Evolutionary conservation across 2,888 invertebrate species (phyloP), one percentile per base, ranked within the genome.

Genomic region (Macaria liturata): DNA sequence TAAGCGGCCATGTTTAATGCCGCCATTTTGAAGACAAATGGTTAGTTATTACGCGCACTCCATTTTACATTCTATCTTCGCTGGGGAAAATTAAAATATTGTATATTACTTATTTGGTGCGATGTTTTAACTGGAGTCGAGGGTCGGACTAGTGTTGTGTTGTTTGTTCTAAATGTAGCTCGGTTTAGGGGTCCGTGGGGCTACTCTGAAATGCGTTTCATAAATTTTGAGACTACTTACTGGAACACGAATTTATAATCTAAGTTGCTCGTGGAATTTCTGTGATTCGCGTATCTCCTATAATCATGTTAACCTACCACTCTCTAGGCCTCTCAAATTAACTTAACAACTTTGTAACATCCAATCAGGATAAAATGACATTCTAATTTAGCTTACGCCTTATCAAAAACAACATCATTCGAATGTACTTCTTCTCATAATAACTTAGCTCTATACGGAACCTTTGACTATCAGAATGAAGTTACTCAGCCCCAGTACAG

Each of bases 21-120:
- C 84, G 75, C 91, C 89, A 91, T 91, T 91, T 88, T 88, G 87
- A 90, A 91, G 91, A 91, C 91, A 91, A 91, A 91, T 91, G 90
- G 91, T 84, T 90, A 91, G 90, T 91, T 91, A 91, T 91, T 89
- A 91, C 89, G 82, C 82, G 83, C 80, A 84, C 84, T 89, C 82
- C 84, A 86, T 88, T 91, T 91, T 88, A 90, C 88, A 90, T 89
- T 88, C 86, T 82, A 84, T 82, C 81, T 83, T 83, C 82, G 78
- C 76, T 81, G 81, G 81, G 83, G 83, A 78, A 91, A 91, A 91
- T 91, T 91, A 91, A 91, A 91, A 91, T 91, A 91, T 91, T 88
- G 87, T 87, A 80, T 87, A 86, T 87, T 84, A 85, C 85, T 88
- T 88, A 84, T 88, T 88, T 87, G 81, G 78, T 81, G 80, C 74